Base-by-base conservation (phyloP, 2,888 invertebrate species). In the Myopa tessellatipennis region DNA sequence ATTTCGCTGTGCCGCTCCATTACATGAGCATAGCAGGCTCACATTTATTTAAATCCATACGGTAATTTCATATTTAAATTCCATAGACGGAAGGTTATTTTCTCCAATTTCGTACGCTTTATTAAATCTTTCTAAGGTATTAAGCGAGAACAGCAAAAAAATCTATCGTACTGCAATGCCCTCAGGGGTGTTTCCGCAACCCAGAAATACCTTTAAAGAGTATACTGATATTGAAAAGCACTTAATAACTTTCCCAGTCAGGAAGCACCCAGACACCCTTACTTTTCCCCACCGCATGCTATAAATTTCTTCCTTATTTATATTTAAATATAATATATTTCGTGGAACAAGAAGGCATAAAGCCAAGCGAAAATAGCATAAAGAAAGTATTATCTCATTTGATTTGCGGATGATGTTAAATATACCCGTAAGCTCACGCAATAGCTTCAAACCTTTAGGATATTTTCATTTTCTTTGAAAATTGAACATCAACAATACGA, bases 371-470 rank as follows among this genome's bases (percentile, higher is more conserved):
- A 67, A 67, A 55, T 36, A 52, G 34, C 70, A 70, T 70, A 70
- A 70, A 86, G 83, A 85, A 86, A 85, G 86, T 85, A 86, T 87
- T 86, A 86, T 87, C 85, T 86, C 83, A 85, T 85, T 85, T 85
- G 85, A 85, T 83, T 85, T 45, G 83, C 82, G 85, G 85, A 83
- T 80, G 77, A 78, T 68, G 63, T 67, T 45, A 26, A 63, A 34
- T 60, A 69, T 45, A 45, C 45, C 6, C 10, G 45, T 10, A 45
- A 80, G 77, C 61, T 79, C 69, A 69, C 83, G 83, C 85, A 82
- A 86, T 85, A 26, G 1, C 84, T 85, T 85, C 87, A 86, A 87
- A 86, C 86, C 87, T 87, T 87, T 86, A 85, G 87, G 86, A 87
- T 87, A 87, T 86, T 86, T 86, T 84, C 82, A 84, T 81, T 74